A percentile compares a stretch with the other conserved stretches of the same genome.
Conservation (phyloP, 2,797 vertebrate species). For the Ficedula albicollis region DNA sequence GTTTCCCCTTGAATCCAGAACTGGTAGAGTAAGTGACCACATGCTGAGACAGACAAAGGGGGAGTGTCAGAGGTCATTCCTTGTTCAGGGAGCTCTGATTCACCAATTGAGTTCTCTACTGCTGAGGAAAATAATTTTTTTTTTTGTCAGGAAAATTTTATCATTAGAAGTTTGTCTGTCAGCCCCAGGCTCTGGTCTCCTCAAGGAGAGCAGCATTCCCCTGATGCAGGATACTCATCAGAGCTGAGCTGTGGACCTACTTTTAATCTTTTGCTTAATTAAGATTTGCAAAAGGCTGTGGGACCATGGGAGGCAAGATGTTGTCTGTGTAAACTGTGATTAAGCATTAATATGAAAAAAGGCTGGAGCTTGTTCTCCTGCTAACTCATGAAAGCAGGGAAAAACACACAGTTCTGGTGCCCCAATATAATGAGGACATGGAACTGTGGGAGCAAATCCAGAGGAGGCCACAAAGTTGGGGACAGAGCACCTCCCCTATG, state of each 20-base stretch:
- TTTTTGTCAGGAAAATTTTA: not conserved
- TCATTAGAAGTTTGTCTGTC: not conserved
- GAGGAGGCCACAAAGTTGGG: not conserved
- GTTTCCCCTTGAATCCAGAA: not conserved
- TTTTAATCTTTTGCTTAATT: not conserved
- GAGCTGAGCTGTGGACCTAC: not conserved
- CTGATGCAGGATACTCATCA: not conserved
- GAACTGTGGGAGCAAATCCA: not conserved
- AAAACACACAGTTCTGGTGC: not conserved
- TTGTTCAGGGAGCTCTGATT: not conserved
- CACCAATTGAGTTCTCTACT: not conserved
- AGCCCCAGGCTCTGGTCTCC: not conserved
- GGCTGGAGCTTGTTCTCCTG: not conserved
- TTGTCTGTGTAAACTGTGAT: not conserved
- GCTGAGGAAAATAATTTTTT: not conserved
- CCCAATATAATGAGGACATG: rapidly evolving
- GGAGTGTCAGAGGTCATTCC: not conserved
- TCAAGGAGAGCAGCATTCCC: not conserved
- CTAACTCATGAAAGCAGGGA: not conserved
- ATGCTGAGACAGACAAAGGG: rapidly evolving
- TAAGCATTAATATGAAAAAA: not conserved
- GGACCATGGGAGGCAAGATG: not conserved
- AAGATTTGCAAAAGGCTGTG: not conserved
- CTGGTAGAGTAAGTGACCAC: rapidly evolving
- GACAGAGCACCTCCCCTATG: not conserved